Evolutionary conservation across 1,140 invertebrate species (phyloP).

Genomic region (Drosophila murphyi): DNA sequence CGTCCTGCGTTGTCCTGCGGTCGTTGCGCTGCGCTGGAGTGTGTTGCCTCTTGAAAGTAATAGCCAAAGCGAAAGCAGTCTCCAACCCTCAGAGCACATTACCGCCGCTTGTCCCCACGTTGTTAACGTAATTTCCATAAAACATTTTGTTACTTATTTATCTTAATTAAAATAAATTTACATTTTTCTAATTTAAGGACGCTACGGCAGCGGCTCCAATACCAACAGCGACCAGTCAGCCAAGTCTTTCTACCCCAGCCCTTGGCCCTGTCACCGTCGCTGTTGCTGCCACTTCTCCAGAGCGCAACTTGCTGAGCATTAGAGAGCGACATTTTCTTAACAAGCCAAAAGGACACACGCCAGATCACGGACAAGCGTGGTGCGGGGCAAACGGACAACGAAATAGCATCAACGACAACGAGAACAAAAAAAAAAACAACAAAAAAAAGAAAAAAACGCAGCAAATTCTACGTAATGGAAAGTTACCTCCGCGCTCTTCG

Average conservation of each 20-base stretch:
- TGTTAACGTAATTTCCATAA: slow-evolving; percentile 84
- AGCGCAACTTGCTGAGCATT: slow-evolving; percentile 58
- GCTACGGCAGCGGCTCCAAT: slow-evolving; percentile 54
- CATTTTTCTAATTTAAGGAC: slow-evolving; percentile 84
- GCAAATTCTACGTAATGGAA: slow-evolving; percentile 74
- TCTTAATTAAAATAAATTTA: slow-evolving; percentile 85
- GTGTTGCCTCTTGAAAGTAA: slow-evolving; percentile 75
- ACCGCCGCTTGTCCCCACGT: slow-evolving; percentile 60
- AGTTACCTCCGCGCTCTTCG: slow-evolving; percentile 59
- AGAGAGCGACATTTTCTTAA: slow-evolving; percentile 82
- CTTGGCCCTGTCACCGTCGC: no score
- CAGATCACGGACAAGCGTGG: slow-evolving; percentile 42
- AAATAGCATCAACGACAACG: slow-evolving; percentile 56
- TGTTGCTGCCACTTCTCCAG: slow-evolving; percentile 19
- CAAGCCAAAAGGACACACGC: slow-evolving; percentile 81
- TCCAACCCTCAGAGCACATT: slow-evolving; percentile 29
- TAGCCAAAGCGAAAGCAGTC: slow-evolving; percentile 66
- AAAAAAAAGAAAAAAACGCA: slow-evolving; percentile 37
- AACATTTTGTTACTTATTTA: slow-evolving; percentile 85
- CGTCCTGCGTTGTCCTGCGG: slow-evolving; percentile 37
- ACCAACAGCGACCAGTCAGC: slow-evolving; percentile 48
- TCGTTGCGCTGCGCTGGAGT: slow-evolving; percentile 43
- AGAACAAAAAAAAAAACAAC: slow-evolving; percentile 27
- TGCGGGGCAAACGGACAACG: slow-evolving; percentile 33
- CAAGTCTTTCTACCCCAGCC: slow-evolving; percentile 1